Conservation (phyloP, 2,888 invertebrate species). For the Chaetogeoica ovagalla region DNA sequence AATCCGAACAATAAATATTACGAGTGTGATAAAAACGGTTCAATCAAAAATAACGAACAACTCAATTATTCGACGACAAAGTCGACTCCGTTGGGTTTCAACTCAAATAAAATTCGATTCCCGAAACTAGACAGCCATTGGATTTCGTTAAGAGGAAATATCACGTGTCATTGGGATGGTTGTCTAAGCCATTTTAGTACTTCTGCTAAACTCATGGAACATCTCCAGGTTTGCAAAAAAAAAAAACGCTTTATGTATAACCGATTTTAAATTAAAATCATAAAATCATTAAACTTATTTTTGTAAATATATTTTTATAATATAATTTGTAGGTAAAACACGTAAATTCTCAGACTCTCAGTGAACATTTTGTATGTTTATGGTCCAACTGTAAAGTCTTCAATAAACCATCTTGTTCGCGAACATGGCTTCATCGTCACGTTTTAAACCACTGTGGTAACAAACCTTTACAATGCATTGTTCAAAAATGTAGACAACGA, state of each 20-base stretch:
- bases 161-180: constrained; percentile 76
- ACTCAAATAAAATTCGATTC: constrained; percentile 42
- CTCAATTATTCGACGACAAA: constrained; percentile 9
- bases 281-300: neutral
- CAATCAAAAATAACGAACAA: constrained; percentile 39
- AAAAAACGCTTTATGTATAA: neutral
- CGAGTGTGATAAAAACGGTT: neutral
- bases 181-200: constrained; percentile 78
- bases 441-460: constrained; percentile 88
- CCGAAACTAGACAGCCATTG: constrained; percentile 47
- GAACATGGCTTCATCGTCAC: constrained; percentile 91
- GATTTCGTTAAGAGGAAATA: constrained; percentile 51
- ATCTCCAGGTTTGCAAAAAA: constrained; percentile 76
- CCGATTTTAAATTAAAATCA: constrained; percentile 21
- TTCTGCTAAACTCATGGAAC: constrained; percentile 80
- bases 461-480: constrained; percentile 93
- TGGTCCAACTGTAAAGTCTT: constrained; percentile 96
- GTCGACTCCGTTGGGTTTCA: constrained; percentile 6
- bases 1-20: constrained; percentile 29
- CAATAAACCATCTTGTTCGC: constrained; percentile 86
- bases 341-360: constrained; percentile 81
- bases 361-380: constrained; percentile 84
- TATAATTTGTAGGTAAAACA: constrained; percentile 75
- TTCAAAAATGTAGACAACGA: constrained; percentile 81
- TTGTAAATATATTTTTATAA: constrained; percentile 37